Evolutionary conservation across 2,113 vertebrate genomes (phyloP), one percentile per base, ranked within the genome.

Genomic region (Sander vitreus): DNA sequence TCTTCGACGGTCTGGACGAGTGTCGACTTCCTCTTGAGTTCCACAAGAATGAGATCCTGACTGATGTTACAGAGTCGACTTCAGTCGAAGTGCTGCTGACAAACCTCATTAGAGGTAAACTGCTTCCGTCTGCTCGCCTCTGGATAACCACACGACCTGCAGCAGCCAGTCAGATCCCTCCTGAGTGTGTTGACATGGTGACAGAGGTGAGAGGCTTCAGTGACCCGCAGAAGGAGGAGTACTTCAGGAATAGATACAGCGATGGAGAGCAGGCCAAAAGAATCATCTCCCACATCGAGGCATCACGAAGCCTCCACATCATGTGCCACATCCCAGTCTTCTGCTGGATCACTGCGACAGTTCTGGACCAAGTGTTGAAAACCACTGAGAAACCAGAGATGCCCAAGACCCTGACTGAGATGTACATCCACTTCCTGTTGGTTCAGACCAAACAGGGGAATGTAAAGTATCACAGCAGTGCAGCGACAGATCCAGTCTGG

Each of bases 291-390:
- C 82, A 84, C 70, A 55, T 79, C 0, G 3, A 84, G 76, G 36
- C 21, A 19, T 62, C 75, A 4, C 25, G 57, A 69, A 84, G 69
- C 57, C 70, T 84, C n/a, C 64, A 68, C 69, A 70, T 47, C 30
- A 82, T 86, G 84, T 86, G 84, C 25, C 65, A 57, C 64, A 82
- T 82, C 60, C 85, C 85, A 1, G 67, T 87, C 48, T 87, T 87
- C 73, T 67, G 85, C 72, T 87, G 80, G 85, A 80, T 87, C 23
- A 62, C 5, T 19, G 60, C 85, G 12, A 39, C 36, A 6, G 81
- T 87, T 62, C 66, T 80, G 25, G 54, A 68, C 16, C 1, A 67
- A 2, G 9, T 57, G 21, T 21, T 87, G 54, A 70, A 58, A 48
- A 27, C 5, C 21, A 60, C 13, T 36, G 48, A 73, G 18, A 36